A percentile compares a stretch with the other conserved stretches of the same genome.
Conservation (phyloP, 2,113 vertebrate genomes). For the Aegotheles bennettii region DNA sequence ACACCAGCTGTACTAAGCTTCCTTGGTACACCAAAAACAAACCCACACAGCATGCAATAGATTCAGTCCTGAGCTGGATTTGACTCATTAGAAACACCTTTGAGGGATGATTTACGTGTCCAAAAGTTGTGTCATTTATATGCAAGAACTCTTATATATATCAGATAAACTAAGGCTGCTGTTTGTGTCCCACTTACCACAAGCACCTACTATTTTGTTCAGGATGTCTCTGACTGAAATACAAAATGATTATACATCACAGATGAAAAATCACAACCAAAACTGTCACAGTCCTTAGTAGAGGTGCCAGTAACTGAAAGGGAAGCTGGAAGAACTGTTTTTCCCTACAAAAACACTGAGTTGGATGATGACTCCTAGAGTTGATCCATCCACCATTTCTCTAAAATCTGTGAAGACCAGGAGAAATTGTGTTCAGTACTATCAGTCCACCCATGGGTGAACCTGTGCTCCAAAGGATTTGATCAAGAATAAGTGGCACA, state of each 20-base stretch:
- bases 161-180: background rate
- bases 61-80: background rate
- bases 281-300: background rate
- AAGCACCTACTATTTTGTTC: background rate
- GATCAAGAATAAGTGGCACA: background rate
- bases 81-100: background rate
- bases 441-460: background rate
- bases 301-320: background rate
- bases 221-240: background rate
- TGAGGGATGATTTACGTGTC: background rate
- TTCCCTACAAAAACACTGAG: background rate
- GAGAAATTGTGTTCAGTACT: background rate
- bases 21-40: background rate
- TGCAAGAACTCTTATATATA: background rate
- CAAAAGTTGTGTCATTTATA: background rate
- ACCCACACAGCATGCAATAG: rapidly evolving
- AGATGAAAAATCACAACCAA: background rate
- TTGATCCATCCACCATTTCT: background rate
- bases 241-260: background rate
- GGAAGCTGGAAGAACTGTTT: background rate
- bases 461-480: background rate
- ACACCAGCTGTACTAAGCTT: background rate
- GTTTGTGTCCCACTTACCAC: rapidly evolving
- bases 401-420: background rate
- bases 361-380: background rate